Evolutionary conservation across 2,888 invertebrate species (phyloP).

Genomic region (Tenodera sinensis): DNA sequence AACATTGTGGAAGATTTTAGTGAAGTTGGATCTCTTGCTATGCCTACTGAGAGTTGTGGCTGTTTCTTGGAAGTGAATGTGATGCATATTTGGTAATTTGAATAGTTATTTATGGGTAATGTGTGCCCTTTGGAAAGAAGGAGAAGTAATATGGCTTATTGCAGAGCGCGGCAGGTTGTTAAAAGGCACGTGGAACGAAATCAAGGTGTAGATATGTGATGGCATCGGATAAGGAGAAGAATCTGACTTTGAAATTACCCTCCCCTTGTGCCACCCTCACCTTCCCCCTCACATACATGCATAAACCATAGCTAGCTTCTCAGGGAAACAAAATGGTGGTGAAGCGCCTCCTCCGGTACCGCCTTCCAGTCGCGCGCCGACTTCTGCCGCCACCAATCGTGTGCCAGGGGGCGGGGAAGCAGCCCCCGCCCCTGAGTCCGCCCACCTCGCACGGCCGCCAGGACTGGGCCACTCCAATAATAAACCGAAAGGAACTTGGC

Average conservation of each 20-base stretch:
- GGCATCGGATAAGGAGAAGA: neutral
- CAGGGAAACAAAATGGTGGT: slow-evolving; percentile 10
- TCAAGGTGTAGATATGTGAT: neutral
- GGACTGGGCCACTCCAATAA: neutral
- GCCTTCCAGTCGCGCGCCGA: slow-evolving; percentile 13
- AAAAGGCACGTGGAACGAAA: neutral
- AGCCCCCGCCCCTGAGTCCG: neutral
- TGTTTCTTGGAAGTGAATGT: neutral
- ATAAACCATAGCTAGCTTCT: neutral
- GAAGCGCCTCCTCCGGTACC: neutral
- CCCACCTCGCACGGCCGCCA: neutral
- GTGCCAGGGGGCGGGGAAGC: neutral
- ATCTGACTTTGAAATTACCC: neutral
- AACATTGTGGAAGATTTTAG: no score
- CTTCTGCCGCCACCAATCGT: neutral
- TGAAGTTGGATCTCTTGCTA: no score
- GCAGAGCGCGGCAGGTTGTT: neutral
- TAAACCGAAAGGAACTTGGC: neutral
- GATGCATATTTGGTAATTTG: neutral
- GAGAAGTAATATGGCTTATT: neutral
- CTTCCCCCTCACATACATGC: neutral
- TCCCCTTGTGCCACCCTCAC: neutral
- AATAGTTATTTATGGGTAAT: neutral
- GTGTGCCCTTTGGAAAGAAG: neutral
- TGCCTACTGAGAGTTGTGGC: no score